These are phyloP conservation scores for Carposina sasakii DNA, from an alignment of 1,140 invertebrate species.

Conservation along the genomic window DNA sequence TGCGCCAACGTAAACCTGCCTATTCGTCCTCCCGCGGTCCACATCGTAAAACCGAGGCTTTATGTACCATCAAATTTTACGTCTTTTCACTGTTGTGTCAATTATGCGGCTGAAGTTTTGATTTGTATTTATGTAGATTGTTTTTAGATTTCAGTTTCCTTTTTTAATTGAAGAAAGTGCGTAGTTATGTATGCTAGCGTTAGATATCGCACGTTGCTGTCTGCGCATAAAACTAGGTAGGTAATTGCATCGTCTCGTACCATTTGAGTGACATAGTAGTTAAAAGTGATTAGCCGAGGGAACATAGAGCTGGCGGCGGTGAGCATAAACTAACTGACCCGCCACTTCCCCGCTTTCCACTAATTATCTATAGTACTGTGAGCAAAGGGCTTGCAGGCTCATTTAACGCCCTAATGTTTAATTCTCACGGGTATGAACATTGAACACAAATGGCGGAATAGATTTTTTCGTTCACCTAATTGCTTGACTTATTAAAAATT, in stretches of 20 bases:
- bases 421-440: background rate
- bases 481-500: too few relatives aligned
- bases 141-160: too few relatives aligned
- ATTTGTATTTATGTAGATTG: too few relatives aligned
- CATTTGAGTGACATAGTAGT: background rate
- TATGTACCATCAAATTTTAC: too few relatives aligned
- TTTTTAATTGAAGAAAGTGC: too few relatives aligned
- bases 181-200: too few relatives aligned
- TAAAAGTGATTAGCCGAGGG: slow-evolving; percentile 8
- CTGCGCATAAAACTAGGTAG: too few relatives aligned
- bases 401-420: slow-evolving; percentile 14
- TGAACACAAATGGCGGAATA: slow-evolving; percentile 9
- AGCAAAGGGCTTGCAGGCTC: slow-evolving; percentile 32
- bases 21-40: slow-evolving; percentile 20
- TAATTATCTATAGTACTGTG: slow-evolving; percentile 31
- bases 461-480: slow-evolving; percentile 12
- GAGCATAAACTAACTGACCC: slow-evolving; percentile 22
- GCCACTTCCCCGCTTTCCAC: slow-evolving; percentile 23
- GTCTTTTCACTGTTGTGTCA: too few relatives aligned
- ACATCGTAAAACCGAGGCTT: too few relatives aligned
- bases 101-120: too few relatives aligned
- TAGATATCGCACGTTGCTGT: too few relatives aligned
- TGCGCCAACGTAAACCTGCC: slow-evolving; percentile 23
- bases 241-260: too few relatives aligned
- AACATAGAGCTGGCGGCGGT: slow-evolving; percentile 11